A percentile compares a stretch with the other conserved stretches of the same genome.
Conservation (phyloP, 2,797 vertebrate genomes). For the Sciurus vulgaris region DNA sequence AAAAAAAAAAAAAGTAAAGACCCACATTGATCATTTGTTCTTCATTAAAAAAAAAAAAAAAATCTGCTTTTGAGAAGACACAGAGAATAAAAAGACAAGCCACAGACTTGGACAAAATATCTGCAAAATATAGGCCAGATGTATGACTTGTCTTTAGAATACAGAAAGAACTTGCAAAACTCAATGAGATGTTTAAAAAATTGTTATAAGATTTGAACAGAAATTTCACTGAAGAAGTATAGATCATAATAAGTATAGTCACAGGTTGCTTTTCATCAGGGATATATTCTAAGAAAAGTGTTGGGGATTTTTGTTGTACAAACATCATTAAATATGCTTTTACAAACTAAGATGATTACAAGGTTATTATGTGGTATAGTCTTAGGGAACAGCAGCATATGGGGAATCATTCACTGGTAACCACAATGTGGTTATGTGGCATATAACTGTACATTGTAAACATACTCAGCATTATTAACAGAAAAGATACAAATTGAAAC, state of each 20-base stretch:
- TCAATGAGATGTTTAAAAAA: background rate
- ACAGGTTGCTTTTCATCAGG: background rate
- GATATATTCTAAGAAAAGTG: background rate
- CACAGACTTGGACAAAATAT: background rate
- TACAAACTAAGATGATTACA: background rate
- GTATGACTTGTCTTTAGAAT: slow-evolving; percentile 16
- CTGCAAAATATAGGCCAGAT: background rate
- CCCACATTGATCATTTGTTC: background rate
- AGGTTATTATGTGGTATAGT: background rate
- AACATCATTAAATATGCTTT: background rate
- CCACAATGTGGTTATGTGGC: background rate
- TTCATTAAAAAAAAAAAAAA: slow-evolving; percentile 32
- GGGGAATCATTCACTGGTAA: background rate
- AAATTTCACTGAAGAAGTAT: background rate
- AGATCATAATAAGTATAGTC: background rate
- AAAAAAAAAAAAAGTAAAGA: no score
- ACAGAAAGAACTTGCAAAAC: background rate
- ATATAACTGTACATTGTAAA: background rate
- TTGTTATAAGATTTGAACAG: no score
- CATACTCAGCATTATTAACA: background rate
- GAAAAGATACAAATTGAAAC: slow-evolving; percentile 1
- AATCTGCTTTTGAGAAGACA: background rate
- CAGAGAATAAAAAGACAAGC: background rate
- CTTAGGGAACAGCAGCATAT: background rate
- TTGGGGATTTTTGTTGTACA: background rate